Base-by-base conservation (phyloP, 2,797 vertebrate species). In the Anguilla anguilla region DNA sequence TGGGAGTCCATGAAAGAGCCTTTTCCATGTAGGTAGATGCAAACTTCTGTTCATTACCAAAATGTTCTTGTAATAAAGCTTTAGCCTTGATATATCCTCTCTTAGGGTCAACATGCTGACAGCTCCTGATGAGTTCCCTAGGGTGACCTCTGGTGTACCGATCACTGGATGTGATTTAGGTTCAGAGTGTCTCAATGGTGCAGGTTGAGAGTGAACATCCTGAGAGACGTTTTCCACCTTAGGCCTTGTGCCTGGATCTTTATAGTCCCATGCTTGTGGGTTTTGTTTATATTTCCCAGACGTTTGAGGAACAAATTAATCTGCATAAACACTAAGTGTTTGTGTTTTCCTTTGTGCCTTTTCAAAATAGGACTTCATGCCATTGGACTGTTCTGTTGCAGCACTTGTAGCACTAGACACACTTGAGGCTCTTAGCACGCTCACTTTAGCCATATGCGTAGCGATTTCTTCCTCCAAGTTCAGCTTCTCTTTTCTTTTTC, bases 21-120 rank as follows among this genome's bases (percentile, higher is more conserved):
- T 89, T 83, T 64, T 31, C 31, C 31, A 31, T 31, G 31, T 31
- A 31, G 31, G 31, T 31, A 31, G 31, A 31, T 31, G 31, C 31
- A 31, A 31, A 31, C 31, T 31, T 31, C 31, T 31, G 1, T 1
- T 31, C 31, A 31, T 31, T 31, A 31, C 31, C 31, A 31, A 31
- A 31, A 31, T 31, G 31, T 31, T 31, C 31, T 31, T 31, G 31
- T 31, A 87, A 83, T 57, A 89, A 86, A 46, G 84, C 39, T 46
- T 91, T 89, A n/a, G n/a, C n/a, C n/a, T n/a, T n/a, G n/a, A n/a
- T n/a, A n/a, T 90, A 89, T 9, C 86, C 88, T 86, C 74, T 86
- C 28, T 89, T 83, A 57, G 90, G 57, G 28, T 31, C 39, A 82
- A 87, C 86, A 17, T 87, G 86, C 6, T 90, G 89, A 10, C 88